phyloP scores from a whole-genome alignment of 2,888 invertebrate species.

The Laspeyria flexula region DNA sequence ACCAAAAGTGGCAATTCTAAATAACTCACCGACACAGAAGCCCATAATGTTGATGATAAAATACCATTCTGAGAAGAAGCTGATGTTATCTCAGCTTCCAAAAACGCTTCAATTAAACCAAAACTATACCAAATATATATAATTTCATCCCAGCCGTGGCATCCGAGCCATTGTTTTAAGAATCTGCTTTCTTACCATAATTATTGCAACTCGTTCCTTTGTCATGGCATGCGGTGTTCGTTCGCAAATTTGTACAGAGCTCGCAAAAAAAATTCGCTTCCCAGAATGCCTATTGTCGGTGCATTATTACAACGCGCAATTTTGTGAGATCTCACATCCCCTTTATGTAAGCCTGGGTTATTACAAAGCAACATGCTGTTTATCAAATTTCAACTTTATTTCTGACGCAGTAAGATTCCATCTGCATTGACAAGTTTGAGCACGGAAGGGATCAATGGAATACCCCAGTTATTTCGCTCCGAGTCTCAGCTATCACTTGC shows the following conservation, averaged over 20 bases:
- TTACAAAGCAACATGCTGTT: constrained; percentile 53
- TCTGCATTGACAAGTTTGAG: constrained; percentile 32
- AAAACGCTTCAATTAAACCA: constrained; percentile 13
- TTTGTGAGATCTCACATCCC: constrained; percentile 78
- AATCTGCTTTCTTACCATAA: constrained; percentile 30
- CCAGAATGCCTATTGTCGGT: constrained; percentile 79
- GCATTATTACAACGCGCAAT: constrained; percentile 77
- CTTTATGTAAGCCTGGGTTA: constrained; percentile 79
- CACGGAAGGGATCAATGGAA: constrained; percentile 69
- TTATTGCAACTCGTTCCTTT: constrained; percentile 47
- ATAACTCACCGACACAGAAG: neutral
- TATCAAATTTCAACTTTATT: constrained; percentile 40
- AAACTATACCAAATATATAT: constrained; percentile 6
- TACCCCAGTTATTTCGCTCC: constrained; percentile 77
- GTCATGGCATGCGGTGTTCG: constrained; percentile 63
- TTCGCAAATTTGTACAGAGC: constrained; percentile 76
- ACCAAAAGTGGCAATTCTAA: neutral
- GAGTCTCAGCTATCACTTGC: constrained; percentile 62
- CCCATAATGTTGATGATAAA: neutral
- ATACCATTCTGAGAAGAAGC: neutral
- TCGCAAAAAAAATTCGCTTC: constrained; percentile 74
- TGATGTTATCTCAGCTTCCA: neutral
- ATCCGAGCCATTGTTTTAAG: constrained; percentile 37
- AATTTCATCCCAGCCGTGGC: constrained; percentile 9
- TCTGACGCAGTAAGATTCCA: neutral